phyloP scores from a whole-genome alignment of 2,113 vertebrate species.

The Dromas ardeola region DNA sequence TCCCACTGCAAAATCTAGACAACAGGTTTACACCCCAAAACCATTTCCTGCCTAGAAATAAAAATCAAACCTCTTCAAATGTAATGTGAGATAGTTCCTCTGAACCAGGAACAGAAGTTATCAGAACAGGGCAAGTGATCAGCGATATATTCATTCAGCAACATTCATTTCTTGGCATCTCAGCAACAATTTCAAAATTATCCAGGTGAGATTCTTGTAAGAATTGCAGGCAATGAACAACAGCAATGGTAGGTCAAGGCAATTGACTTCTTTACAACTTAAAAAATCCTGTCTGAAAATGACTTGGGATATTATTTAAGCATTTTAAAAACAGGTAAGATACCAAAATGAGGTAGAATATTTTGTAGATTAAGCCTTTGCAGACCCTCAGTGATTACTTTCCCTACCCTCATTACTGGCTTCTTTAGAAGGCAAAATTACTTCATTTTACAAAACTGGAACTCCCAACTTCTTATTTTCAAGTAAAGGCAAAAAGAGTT shows the following conservation, averaged over 20 bases:
- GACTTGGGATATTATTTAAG: conserved; percentile 10
- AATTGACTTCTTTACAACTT: conserved; percentile 22
- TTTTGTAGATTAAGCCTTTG: not conserved
- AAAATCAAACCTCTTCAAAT: not conserved
- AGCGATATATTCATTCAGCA: not conserved
- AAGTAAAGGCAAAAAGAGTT: not conserved
- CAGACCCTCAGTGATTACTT: not conserved
- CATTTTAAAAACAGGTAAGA: conserved; percentile 24
- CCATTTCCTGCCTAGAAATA: not conserved
- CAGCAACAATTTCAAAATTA: not conserved
- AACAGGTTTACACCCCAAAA: not conserved
- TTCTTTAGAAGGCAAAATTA: conserved; percentile 52
- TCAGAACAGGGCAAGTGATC: not conserved
- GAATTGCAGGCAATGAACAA: not conserved
- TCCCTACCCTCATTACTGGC: not conserved
- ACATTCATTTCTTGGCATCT: not conserved
- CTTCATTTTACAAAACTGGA: not conserved
- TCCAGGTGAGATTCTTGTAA: not conserved
- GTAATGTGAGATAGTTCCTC: not conserved
- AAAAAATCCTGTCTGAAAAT: conserved; percentile 26
- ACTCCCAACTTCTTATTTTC: not conserved
- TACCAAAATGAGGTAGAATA: not conserved
- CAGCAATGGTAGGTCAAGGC: conserved; percentile 36
- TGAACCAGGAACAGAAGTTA: not conserved
- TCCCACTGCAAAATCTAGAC: not conserved